These are phyloP conservation scores for Acronicta aceris DNA, from an alignment of 2,888 invertebrate genomes.

Conservation along the genomic window DNA sequence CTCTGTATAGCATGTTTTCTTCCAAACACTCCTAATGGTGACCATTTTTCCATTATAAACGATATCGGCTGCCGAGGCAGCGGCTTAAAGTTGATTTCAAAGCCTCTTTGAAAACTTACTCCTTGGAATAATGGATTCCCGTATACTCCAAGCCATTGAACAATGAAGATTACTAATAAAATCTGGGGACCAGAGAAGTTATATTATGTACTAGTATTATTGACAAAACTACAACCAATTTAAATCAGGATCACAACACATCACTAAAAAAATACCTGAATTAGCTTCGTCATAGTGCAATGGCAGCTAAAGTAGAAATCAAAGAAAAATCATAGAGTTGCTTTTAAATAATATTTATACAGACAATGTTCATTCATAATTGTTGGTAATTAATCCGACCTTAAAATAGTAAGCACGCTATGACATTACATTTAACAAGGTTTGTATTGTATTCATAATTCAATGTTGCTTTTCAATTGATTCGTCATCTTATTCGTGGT, in stretches of 20 bases:
- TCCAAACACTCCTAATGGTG: slow-evolving; percentile 70
- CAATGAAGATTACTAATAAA: slow-evolving; percentile 17
- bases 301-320: slow-evolving; percentile 45
- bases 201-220: neutral
- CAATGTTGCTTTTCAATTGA: slow-evolving; percentile 35
- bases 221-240: neutral
- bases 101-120: slow-evolving; percentile 65
- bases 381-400: slow-evolving; percentile 31
- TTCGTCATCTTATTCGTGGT: slow-evolving; percentile 12
- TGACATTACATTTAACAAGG: slow-evolving; percentile 42
- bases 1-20: slow-evolving; percentile 52
- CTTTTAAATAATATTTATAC: slow-evolving; percentile 37
- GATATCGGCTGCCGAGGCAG: slow-evolving; percentile 65
- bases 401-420: slow-evolving; percentile 43
- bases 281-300: slow-evolving; percentile 54
- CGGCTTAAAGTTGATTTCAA: slow-evolving; percentile 68
- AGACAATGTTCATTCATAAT: slow-evolving; percentile 32
- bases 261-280: slow-evolving; percentile 43
- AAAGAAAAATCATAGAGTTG: slow-evolving; percentile 37
- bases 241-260: slow-evolving; percentile 9
- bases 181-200: slow-evolving; percentile 43
- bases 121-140: slow-evolving; percentile 49
- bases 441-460: slow-evolving; percentile 48
- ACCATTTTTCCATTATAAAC: slow-evolving; percentile 70
- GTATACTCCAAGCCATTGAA: slow-evolving; percentile 18